These are phyloP conservation scores for Sinodicranocentrus sp. DNA, from an alignment of 2,888 invertebrate genomes.

Conservation along the genomic window DNA sequence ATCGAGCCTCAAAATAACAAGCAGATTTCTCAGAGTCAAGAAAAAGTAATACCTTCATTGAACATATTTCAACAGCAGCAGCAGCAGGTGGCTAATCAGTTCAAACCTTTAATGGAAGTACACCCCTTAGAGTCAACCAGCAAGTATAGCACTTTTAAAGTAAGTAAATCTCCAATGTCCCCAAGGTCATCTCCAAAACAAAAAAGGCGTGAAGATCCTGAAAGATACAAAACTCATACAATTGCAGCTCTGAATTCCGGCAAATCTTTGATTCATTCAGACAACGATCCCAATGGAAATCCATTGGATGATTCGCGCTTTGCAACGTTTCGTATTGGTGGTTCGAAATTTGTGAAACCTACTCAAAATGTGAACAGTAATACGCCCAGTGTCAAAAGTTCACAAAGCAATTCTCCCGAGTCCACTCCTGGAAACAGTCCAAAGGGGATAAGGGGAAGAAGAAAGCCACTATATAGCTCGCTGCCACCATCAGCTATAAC, in stretches of 20 bases:
- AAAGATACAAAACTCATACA: slow-evolving; percentile 87
- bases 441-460: slow-evolving; percentile 70
- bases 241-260: slow-evolving; percentile 72
- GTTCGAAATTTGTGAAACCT: slow-evolving; percentile 67
- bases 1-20: background rate
- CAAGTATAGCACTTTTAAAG: slow-evolving; percentile 63
- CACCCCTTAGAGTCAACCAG: slow-evolving; percentile 62
- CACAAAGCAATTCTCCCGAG: slow-evolving; percentile 61
- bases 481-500: slow-evolving; percentile 67
- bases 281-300: slow-evolving; percentile 71
- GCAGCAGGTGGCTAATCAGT: slow-evolving; percentile 14
- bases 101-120: slow-evolving; percentile 71
- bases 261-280: slow-evolving; percentile 18
- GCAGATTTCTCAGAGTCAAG: background rate
- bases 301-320: slow-evolving; percentile 64
- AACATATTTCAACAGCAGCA: slow-evolving; percentile 9
- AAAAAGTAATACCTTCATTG: background rate
- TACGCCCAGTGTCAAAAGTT: slow-evolving; percentile 47
- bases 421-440: slow-evolving; percentile 70
- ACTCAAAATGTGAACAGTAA: slow-evolving; percentile 34
- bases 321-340: slow-evolving; percentile 70
- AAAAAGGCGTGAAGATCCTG: slow-evolving; percentile 84
- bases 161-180: slow-evolving; percentile 73
- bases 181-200: slow-evolving; percentile 81
- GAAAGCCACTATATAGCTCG: slow-evolving; percentile 70